These are phyloP conservation scores for Xylota sylvarum DNA, from an alignment of 2,888 invertebrate genomes.

Conservation along the genomic window DNA sequence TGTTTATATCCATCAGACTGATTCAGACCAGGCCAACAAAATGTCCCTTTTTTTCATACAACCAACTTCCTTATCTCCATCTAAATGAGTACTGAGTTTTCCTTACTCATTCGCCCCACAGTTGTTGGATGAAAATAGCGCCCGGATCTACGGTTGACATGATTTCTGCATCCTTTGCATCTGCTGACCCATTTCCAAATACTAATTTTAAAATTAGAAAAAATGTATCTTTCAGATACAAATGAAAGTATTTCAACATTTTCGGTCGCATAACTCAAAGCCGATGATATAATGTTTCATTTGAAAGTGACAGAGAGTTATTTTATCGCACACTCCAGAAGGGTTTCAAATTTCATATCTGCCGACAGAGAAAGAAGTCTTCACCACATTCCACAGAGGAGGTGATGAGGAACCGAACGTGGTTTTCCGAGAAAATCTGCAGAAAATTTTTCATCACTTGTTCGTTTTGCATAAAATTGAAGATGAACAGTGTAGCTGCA, in stretches of 20 bases:
- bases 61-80: constrained; percentile 36
- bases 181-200: constrained; percentile 56
- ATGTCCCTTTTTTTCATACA: constrained; percentile 34
- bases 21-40: constrained; percentile 34
- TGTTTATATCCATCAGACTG: constrained; percentile 19
- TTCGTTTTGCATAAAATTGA: constrained; percentile 7
- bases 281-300: constrained; percentile 42
- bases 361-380: constrained; percentile 6
- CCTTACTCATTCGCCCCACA: neutral
- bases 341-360: constrained; percentile 43
- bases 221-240: constrained; percentile 8
- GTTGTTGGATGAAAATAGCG: constrained; percentile 49
- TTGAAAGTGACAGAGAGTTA: constrained; percentile 48
- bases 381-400: constrained; percentile 5
- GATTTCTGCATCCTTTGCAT: constrained; percentile 62
- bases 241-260: constrained; percentile 33
- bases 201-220: constrained; percentile 61
- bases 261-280: neutral
- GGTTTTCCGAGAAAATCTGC: constrained; percentile 1
- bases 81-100: constrained; percentile 59
- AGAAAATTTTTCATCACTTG: constrained; percentile 3
- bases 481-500: constrained; percentile 2
- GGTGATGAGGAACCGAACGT: neutral
- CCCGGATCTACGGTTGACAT: constrained; percentile 46
- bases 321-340: constrained; percentile 12